These are phyloP conservation scores for Spisula subtruncata DNA, from an alignment of 2,888 invertebrate species.

Conservation along the genomic window DNA sequence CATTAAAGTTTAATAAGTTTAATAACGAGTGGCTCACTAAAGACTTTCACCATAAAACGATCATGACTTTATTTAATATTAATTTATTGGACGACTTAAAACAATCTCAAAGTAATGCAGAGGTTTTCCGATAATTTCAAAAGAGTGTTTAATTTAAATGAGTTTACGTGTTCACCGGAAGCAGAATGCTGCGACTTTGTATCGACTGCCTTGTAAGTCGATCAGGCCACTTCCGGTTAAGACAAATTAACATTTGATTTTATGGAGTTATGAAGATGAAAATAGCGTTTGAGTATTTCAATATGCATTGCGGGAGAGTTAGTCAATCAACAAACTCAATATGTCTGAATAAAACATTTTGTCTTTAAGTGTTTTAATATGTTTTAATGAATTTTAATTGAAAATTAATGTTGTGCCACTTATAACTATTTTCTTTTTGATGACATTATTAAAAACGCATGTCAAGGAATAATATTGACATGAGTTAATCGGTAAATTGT, in stretches of 20 bases:
- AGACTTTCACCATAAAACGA: not conserved
- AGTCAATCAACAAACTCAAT: not conserved
- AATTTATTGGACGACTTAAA: not conserved
- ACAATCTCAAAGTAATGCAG: not conserved
- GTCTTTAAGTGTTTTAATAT: not conserved
- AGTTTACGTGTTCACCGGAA: slow-evolving; percentile 38
- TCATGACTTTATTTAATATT: not conserved
- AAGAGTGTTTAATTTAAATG: slow-evolving; percentile 31
- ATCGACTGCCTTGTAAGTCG: slow-evolving; percentile 38
- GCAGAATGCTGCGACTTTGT: slow-evolving; percentile 7
- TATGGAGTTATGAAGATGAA: slow-evolving; percentile 19
- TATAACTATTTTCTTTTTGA: not conserved
- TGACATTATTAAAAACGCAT: no score
- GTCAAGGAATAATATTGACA: no score
- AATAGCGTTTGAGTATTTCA: not conserved
- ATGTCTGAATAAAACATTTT: not conserved
- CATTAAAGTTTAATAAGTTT: not conserved
- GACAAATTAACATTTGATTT: slow-evolving; percentile 38
- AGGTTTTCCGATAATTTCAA: not conserved
- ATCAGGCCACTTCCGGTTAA: slow-evolving; percentile 29
- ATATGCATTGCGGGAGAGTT: not conserved
- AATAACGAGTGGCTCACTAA: not conserved
- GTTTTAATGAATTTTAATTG: not conserved
- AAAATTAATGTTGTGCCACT: not conserved
- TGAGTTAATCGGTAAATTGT: not conserved